Conservation (phyloP, 2,888 invertebrate species). For the Zaprionus obscuricornis region DNA sequence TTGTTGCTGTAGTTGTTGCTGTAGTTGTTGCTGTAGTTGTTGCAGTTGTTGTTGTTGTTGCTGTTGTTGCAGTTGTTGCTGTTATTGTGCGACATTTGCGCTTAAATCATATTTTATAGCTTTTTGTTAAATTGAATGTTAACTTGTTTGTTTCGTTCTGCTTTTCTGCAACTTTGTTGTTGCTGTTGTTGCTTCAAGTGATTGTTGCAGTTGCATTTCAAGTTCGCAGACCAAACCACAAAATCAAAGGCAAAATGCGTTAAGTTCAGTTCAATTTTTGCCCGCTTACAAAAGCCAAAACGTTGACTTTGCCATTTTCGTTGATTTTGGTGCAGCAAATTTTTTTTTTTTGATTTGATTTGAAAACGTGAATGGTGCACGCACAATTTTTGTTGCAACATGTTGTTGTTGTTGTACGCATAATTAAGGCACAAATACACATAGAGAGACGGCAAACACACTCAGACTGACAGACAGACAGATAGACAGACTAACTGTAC, state of each 20-base stretch:
- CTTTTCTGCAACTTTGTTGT: constrained; percentile 58
- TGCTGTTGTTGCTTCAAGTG: constrained; percentile 25
- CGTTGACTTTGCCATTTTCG: constrained; percentile 52
- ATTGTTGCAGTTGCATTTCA: constrained; percentile 50
- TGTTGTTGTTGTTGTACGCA: constrained; percentile 28
- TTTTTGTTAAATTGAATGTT: constrained; percentile 76
- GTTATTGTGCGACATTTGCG: constrained; percentile 70
- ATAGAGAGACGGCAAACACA: no score
- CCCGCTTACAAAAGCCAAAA: not conserved
- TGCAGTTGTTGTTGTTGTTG: constrained; percentile 13
- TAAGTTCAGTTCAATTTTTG: constrained; percentile 2
- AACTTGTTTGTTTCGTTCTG: constrained; percentile 76
- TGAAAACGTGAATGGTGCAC: constrained; percentile 67
- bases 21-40: constrained; percentile 14
- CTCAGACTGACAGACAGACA: not conserved
- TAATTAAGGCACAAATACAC: constrained; percentile 42
- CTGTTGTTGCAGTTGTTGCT: constrained; percentile 13
- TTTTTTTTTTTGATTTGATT: constrained; percentile 36
- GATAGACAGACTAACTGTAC: not conserved
- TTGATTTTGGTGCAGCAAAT: constrained; percentile 37
- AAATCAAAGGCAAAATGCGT: constrained; percentile 34
- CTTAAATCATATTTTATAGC: constrained; percentile 79
- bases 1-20: not conserved
- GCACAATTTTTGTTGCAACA: constrained; percentile 54
- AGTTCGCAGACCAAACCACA: constrained; percentile 47